Percentiles rank a stretch among this genome's conserved stretches.
Evolutionary conservation across 1,140 invertebrate species (phyloP).

Genomic region (Charaxes varanes): DNA sequence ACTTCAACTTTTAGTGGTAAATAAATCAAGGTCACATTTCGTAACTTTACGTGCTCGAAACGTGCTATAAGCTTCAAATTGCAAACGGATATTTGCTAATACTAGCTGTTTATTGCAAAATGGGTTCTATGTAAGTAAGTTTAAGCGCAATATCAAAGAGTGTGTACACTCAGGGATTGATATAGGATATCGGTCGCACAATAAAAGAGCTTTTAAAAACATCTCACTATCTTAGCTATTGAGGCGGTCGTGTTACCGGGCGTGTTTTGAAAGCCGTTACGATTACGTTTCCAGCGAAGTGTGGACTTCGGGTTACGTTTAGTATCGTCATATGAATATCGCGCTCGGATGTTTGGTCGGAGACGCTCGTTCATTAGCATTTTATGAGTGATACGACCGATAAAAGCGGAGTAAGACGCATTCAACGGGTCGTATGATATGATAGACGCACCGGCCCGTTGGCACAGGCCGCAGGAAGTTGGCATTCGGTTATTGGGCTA

Average conservation of each 20-base stretch:
- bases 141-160: constrained; percentile 20
- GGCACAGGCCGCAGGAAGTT: constrained; percentile 49
- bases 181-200: constrained; percentile 40
- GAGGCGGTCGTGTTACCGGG: constrained; percentile 55
- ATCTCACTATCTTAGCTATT: constrained; percentile 52
- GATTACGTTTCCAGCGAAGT: constrained; percentile 68
- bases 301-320: constrained; percentile 68
- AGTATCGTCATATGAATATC: constrained; percentile 70
- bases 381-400: constrained; percentile 71
- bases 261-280: constrained; percentile 69
- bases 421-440: constrained; percentile 61
- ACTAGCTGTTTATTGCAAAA: too few species aligned
- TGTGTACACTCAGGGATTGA: constrained; percentile 15
- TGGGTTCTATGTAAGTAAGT: neutral
- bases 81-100: too few species aligned
- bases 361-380: constrained; percentile 69
- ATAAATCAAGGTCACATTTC: too few species aligned
- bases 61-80: too few species aligned
- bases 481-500: constrained; percentile 49
- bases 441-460: constrained; percentile 57
- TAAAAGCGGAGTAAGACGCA: constrained; percentile 70
- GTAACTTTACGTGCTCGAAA: too few species aligned
- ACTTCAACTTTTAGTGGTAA: too few species aligned
- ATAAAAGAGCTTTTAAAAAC: constrained; percentile 66
- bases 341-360: constrained; percentile 69